phyloP scores from a whole-genome alignment of 2,888 invertebrate species.

The Opisthograptis luteolata region DNA sequence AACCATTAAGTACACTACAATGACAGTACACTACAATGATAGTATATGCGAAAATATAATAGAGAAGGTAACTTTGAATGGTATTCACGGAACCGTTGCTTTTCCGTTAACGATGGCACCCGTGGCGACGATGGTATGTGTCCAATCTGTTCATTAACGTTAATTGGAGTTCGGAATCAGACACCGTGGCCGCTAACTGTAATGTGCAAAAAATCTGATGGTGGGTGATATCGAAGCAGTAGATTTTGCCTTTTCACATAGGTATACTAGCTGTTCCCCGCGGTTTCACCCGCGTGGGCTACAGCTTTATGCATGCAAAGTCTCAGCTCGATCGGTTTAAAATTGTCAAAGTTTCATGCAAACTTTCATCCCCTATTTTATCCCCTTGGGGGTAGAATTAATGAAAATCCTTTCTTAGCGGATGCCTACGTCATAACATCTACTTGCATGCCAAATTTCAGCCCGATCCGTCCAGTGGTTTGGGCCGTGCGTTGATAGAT shows the following conservation, averaged over 20 bases:
- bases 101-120: constrained; percentile 38
- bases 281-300: no score
- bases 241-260: constrained; percentile 7
- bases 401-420: no score
- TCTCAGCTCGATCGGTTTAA: no score
- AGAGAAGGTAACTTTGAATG: constrained; percentile 25
- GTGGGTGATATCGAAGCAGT: constrained; percentile 12
- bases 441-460: no score
- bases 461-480: no score
- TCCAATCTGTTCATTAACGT: constrained; percentile 60
- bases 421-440: no score
- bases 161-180: constrained; percentile 64
- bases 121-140: constrained; percentile 29
- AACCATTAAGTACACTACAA: constrained; percentile 3
- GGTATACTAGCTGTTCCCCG: no score
- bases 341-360: no score
- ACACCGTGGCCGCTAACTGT: constrained; percentile 45
- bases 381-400: no score
- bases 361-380: no score
- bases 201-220: constrained; percentile 16
- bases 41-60: constrained; percentile 15
- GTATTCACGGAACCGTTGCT: constrained; percentile 18
- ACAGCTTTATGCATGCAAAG: no score
- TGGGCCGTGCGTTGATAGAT: no score
- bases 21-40: neutral